Base-by-base conservation (phyloP, 2,113 vertebrate species). In the Cyprinodon tularosa region DNA sequence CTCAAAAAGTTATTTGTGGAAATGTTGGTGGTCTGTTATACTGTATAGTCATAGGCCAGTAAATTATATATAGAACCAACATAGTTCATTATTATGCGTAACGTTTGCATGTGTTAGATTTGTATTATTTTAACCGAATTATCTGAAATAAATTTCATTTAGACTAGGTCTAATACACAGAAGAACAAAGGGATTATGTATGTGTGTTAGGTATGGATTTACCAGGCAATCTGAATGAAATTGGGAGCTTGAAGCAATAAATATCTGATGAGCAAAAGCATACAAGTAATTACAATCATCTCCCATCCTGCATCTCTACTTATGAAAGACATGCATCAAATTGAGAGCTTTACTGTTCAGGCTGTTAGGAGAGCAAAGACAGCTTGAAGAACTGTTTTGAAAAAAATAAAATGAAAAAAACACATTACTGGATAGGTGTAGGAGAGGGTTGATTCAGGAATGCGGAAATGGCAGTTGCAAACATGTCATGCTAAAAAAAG, bases 241-340 rank as follows among this genome's bases (percentile, higher is more conserved):
- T 63, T 2, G 39, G 37, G 39, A 63, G 12, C 37, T 63, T 63
- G 10, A 17, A 15, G 37, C 14, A 57, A 38, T 15, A 63, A 15
- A 63, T 14, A 36, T 39, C 14, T 39, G 37, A 63, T 63, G 13
- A 63, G 62, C 62, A 7, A n/a, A 57, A 6, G 3, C 2, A n/a
- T 57, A 9, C 17, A 57, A 57, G 50, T n/a, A 57, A 57, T 57
- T n/a, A 20, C 17, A 57, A 57, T 14, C 50, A 57, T 57, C 50
- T 71, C 66, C 20, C 1, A 20, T 29, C 9, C 0, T 11, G 3
- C 39, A 78, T 82, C 68, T 80, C n/a, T 48, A 45, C 50, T 79
- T 22, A 69, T 81, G 36, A 71, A 68, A 82, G 39, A 73, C 59
- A 71, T 29, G 10, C 44, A 68, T 50, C 36, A 68, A 73, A 71